phyloP scores from a whole-genome alignment of 2,797 vertebrate genomes.

The Anas bernieri region DNA sequence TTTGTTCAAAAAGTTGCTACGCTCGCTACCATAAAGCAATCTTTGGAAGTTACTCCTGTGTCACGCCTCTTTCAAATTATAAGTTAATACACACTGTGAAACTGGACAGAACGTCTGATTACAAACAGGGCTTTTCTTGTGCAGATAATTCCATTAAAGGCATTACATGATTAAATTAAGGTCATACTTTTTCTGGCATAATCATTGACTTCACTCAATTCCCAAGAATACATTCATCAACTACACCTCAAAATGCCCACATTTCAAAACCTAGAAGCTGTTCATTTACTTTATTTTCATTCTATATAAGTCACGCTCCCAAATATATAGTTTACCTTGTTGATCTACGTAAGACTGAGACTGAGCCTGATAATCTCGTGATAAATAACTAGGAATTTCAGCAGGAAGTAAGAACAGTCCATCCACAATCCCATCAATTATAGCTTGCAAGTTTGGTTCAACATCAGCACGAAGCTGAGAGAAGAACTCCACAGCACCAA shows the following conservation, averaged over 20 bases:
- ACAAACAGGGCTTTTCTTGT: not conserved
- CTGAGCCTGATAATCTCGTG: slow-evolving; percentile 69
- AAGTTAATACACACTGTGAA: not conserved
- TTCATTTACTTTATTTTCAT: not conserved
- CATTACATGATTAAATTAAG: not conserved
- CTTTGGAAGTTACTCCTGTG: not conserved
- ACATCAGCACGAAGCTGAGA: slow-evolving; percentile 89
- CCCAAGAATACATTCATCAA: not conserved
- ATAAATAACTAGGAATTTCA: slow-evolving; percentile 74
- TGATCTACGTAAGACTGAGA: slow-evolving; percentile 47
- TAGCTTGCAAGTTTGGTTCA: slow-evolving; percentile 85
- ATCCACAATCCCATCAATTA: slow-evolving; percentile 92
- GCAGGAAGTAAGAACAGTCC: slow-evolving; percentile 89
- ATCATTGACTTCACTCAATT: not conserved
- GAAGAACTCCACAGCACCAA: slow-evolving; percentile 94
- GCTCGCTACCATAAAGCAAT: not conserved
- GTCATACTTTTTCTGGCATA: not conserved
- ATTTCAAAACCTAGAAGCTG: not conserved
- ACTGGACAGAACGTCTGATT: not conserved
- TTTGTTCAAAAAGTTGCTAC: not conserved
- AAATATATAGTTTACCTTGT: slow-evolving; percentile 78
- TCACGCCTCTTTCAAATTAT: not conserved
- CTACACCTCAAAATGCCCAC: not conserved
- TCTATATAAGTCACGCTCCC: not conserved
- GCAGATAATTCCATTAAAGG: not conserved